Conservation (phyloP, 2,113 vertebrate genomes). For the Microtus oregoni region DNA sequence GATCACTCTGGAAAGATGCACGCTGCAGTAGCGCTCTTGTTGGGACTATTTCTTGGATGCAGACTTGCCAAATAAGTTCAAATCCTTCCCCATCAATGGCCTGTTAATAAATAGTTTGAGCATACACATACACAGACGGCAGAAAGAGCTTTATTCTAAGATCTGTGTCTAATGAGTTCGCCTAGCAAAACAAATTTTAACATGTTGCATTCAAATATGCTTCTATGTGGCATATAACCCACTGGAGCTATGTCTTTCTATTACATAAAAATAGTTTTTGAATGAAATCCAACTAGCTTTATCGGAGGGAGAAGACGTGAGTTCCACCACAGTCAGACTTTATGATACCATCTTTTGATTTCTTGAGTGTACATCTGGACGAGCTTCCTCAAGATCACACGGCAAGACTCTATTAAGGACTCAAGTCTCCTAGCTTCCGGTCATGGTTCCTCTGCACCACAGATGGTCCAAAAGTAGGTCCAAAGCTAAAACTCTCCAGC, state of each 20-base stretch:
- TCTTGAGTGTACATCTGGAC: background rate
- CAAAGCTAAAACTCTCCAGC: background rate
- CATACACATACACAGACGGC: background rate
- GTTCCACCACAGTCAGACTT: background rate
- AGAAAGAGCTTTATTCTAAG: slow-evolving; percentile 39
- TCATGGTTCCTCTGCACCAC: background rate
- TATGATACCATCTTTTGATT: background rate
- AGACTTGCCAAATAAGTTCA: background rate
- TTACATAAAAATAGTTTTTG: slow-evolving; percentile 14
- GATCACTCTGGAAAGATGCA: background rate
- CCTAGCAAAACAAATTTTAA: slow-evolving; percentile 51
- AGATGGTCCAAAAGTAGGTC: background rate
- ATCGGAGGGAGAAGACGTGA: background rate
- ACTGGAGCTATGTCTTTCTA: background rate
- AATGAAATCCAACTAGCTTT: slow-evolving; percentile 23
- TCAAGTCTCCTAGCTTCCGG: background rate
- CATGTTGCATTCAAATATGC: slow-evolving; percentile 21
- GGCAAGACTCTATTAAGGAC: background rate
- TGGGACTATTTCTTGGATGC: background rate
- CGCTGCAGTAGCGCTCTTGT: too few relatives aligned
- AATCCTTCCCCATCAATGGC: slow-evolving; percentile 12
- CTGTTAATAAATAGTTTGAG: slow-evolving; percentile 26
- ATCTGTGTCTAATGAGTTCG: background rate
- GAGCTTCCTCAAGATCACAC: background rate
- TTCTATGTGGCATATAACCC: background rate